Conservation (phyloP, 2,113 vertebrate species). For the Odocoileus hemionus region DNA sequence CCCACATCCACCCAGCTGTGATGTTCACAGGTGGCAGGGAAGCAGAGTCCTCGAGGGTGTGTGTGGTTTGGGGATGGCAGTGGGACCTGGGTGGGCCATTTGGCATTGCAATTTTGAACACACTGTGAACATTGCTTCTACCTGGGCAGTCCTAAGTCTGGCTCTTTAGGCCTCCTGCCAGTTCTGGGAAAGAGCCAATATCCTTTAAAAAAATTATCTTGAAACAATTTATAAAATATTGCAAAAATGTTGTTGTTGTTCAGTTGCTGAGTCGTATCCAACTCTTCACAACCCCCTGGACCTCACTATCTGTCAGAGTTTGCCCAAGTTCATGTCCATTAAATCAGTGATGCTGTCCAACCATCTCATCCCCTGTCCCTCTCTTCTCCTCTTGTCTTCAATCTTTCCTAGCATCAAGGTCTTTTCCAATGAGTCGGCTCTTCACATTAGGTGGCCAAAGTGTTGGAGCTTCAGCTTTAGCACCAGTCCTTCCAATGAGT, state of each 20-base stretch:
- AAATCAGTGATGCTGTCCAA: not conserved
- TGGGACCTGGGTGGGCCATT: not conserved
- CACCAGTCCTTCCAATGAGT: not conserved
- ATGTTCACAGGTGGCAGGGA: not conserved
- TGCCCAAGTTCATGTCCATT: not conserved
- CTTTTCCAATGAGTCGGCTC: not conserved
- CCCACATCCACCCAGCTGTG: not conserved
- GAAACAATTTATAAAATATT: constrained; percentile 6
- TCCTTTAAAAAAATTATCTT: not conserved
- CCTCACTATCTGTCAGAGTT: not conserved
- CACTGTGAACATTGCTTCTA: not conserved
- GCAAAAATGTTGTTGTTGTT: not conserved
- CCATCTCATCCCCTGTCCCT: not conserved
- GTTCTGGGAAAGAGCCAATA: not conserved
- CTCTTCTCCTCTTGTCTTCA: not conserved
- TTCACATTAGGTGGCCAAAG: not conserved
- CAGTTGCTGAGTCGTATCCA: not conserved
- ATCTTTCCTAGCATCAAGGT: not conserved
- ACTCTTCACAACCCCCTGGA: not conserved
- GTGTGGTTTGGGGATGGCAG: not conserved
- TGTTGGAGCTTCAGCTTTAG: not conserved
- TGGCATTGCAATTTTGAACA: not conserved
- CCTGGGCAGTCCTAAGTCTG: not conserved
- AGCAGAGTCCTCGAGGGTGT: accelerated
- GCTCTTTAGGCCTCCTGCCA: not conserved